Base-by-base conservation (phyloP, 2,888 invertebrate genomes). In the Helleia helle region DNA sequence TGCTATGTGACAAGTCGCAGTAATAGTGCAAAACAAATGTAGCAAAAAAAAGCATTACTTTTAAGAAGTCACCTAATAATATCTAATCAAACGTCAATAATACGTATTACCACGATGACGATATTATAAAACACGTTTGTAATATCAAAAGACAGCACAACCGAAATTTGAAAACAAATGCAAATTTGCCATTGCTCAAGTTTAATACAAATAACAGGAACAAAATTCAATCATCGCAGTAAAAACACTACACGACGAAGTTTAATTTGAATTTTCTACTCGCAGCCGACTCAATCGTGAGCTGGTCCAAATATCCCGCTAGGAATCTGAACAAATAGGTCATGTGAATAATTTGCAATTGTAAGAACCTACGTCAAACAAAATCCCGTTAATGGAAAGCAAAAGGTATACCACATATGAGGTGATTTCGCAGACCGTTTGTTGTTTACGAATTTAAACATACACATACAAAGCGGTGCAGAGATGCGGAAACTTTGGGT, bases 291-390 rank as follows among this genome's bases (percentile, higher is more conserved):
- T 34, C 34, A 11, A 18, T 34, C 34, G 34, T 12, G 34, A 34
- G 22, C 34, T 12, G 34, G 34, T 34, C 11, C 34, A 12, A 34
- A 34, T 34, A 12, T 22, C 22, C 34, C 18, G 12, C 22, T 8
- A 8, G 34, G 18, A 34, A 34, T 34, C 39, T 42, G 40, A 47
- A 47, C 44, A 47, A 44, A 47, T 43, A 44, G 47, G 42, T 28
- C 40, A 41, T 38, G 39, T 43, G 43, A 43, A 41, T 43, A 40
- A 42, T 43, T 45, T 41, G 40, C 38, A 46, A 36, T 39, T n/a
- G 9, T 18, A 34, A 34, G 34, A 34, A 37, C 25, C 25, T 38
- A 26, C 34, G 41, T 46, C 40, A 40, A 43, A 46, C 40, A 38
- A 43, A 40, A 43, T 34, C 40, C 38, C 43, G 41, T 22, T 41